Percentiles rank a stretch among this genome's conserved stretches.
Evolutionary conservation across 2,888 invertebrate genomes (phyloP).

Genomic region (Andricus quercusramuli): DNA sequence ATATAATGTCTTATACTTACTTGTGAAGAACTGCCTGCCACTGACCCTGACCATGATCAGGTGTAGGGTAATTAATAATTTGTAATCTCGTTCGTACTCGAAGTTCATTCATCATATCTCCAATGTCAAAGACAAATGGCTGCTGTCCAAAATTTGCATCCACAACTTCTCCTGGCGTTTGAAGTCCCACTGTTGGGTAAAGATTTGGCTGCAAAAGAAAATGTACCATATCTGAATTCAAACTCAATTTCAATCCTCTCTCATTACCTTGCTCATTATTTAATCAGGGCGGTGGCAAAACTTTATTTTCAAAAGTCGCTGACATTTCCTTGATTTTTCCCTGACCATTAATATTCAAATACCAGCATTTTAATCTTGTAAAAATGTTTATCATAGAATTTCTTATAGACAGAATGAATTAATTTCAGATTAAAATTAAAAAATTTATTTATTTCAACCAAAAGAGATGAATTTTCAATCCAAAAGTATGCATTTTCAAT

Average conservation of each 20-base stretch:
- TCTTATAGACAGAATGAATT: too few species aligned
- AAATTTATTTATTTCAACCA: too few species aligned
- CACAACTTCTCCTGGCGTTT: constrained; percentile 98
- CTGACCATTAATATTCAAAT: too few species aligned
- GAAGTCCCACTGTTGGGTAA: constrained; percentile 98
- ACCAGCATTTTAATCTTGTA: too few species aligned
- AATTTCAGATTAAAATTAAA: too few species aligned
- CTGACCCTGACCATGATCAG: constrained; percentile 90
- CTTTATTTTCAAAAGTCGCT: too few species aligned
- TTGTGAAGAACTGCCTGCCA: constrained; percentile 96
- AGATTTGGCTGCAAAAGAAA: constrained; percentile 88
- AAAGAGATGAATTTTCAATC: too few species aligned
- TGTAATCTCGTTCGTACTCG: constrained; percentile 89
- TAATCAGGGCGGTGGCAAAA: too few species aligned
- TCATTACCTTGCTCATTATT: too few species aligned
- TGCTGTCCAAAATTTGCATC: constrained; percentile 99
- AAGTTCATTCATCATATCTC: constrained; percentile 97
- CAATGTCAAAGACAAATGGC: constrained; percentile 98
- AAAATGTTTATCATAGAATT: too few species aligned
- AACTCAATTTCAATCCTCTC: constrained; percentile 6
- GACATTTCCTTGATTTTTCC: too few species aligned
- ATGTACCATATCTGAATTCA: background rate
- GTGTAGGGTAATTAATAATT: constrained; percentile 93
- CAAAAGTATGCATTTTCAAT: too few species aligned
- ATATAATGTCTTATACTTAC: constrained; percentile 79